phyloP scores from a whole-genome alignment of 2,888 invertebrate genomes.

The Archips xylosteana region DNA sequence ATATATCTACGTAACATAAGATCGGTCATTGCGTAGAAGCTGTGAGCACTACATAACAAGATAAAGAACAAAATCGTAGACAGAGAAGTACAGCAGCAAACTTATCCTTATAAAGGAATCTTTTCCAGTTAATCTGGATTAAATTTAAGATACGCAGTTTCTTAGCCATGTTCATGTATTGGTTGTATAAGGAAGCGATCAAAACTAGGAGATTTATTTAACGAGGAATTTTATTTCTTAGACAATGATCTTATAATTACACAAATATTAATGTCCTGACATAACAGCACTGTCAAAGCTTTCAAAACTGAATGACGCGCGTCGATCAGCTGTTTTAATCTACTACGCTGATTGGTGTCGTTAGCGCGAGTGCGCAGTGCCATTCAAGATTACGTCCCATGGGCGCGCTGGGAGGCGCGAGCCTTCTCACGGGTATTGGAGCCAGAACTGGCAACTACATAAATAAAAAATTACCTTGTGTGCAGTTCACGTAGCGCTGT shows the following conservation, averaged over 20 bases:
- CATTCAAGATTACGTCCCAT: slow-evolving; percentile 72
- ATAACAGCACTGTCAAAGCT: slow-evolving; percentile 30
- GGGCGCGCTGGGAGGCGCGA: slow-evolving; percentile 56
- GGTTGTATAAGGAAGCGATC: not conserved
- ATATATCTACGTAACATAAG: not conserved
- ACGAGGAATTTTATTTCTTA: not conserved
- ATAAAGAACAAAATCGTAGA: too few relatives aligned
- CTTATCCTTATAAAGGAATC: too few relatives aligned
- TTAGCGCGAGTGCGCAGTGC: slow-evolving; percentile 60
- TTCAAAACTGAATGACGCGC: slow-evolving; percentile 45
- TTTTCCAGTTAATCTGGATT: too few relatives aligned
- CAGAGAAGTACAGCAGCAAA: too few relatives aligned
- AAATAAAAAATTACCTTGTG: slow-evolving; percentile 82
- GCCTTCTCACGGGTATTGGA: slow-evolving; percentile 83
- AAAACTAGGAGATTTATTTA: not conserved
- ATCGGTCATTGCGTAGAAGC: not conserved
- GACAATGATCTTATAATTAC: too few relatives aligned
- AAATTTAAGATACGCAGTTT: not conserved
- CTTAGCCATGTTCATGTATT: not conserved
- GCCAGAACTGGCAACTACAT: slow-evolving; percentile 74
- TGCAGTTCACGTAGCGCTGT: slow-evolving; percentile 83
- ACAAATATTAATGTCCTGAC: not conserved
- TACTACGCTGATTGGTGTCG: slow-evolving; percentile 64
- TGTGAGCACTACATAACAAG: not conserved
- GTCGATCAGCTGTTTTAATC: slow-evolving; percentile 61